Base-by-base conservation (phyloP, 2,888 invertebrate genomes). In the Agriopis marginaria region DNA sequence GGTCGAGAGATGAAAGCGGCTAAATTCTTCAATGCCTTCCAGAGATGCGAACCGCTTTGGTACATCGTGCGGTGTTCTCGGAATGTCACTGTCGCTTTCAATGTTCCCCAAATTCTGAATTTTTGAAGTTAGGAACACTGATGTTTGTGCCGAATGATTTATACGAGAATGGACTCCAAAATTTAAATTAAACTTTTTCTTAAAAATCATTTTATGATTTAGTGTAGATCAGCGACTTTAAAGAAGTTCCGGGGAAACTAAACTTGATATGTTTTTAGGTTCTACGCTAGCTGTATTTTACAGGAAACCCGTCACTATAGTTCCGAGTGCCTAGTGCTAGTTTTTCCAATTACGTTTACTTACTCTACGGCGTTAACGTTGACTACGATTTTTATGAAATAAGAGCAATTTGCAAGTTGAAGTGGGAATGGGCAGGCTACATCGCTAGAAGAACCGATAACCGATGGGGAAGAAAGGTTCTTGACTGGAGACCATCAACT, bases 1-100 rank as follows among this genome's bases (percentile, higher is more conserved):
- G 86, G 77, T 82, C 68, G 76, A 71, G 79, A 86, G 86, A 87
- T 89, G 83, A 88, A 90, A 90, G 86, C 79, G 76, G 50, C 58
- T 82, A 82, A 83, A 83, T 86, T 83, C 83, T 84, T 86, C 81
- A 84, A 77, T 82, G 78, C 82, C 78, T 77, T 77, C 73, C 70
- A 60, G 51, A 68, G 71, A 67, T 17, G 63, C 66, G 64, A 66
- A 49, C 50, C 66, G 56, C 63, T 68, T 64, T 54, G 49, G 63
- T 59, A 56, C 56, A 56, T 61, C 50, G 32, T 45, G 49, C 44
- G 14, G 39, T 50, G 53, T 75, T 74, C 76, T 69, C 55, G 70
- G 76, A 76, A 76, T 53, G 70, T 61, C 68, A 68, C 54, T 68
- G 74, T 66, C 72, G 60, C 70, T 69, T 51, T 62, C 55, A 55